Percentiles rank a stretch among this genome's conserved stretches.
Conservation (phyloP, 1,140 invertebrate species). For the Papilio polyxenes region DNA sequence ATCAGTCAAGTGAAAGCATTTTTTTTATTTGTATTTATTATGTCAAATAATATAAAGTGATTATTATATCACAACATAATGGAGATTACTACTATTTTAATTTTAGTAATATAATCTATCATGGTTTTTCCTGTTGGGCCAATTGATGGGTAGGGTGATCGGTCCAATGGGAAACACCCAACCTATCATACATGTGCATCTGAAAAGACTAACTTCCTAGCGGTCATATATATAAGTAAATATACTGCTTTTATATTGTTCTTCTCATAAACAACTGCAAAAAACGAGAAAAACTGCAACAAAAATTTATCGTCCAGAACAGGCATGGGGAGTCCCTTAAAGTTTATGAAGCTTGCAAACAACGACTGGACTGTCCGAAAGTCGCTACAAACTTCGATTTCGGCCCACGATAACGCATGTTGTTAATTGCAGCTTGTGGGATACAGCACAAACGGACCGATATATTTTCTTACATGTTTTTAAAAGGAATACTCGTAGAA, state of each 20-base stretch:
- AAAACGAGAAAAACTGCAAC: constrained; percentile 28
- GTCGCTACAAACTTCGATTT: constrained; percentile 33
- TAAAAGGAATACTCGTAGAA: neutral
- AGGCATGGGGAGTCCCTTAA: constrained; percentile 32
- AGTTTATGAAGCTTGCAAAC: constrained; percentile 36
- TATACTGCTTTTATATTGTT: neutral
- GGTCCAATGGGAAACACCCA: too few relatives aligned
- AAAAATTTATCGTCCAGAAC: constrained; percentile 36
- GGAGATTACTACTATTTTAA: too few relatives aligned
- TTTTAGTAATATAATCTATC: too few relatives aligned
- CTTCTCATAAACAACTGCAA: constrained; percentile 10
- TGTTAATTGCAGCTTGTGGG: constrained; percentile 31
- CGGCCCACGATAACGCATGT: neutral
- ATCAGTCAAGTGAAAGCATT: neutral
- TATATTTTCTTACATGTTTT: neutral
- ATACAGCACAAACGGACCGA: too few relatives aligned
- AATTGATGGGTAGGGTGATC: too few relatives aligned
- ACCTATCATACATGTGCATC: neutral
- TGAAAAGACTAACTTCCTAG: neutral
- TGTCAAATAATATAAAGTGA: too few relatives aligned
- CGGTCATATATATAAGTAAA: neutral
- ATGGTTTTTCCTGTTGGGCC: too few relatives aligned
- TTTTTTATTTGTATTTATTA: too few relatives aligned
- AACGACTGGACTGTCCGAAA: constrained; percentile 27
- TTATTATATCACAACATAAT: too few relatives aligned